phyloP scores from a whole-genome alignment of 30 jellyfish, hydroid and myxozoan species.

The Aurelia sp. region DNA sequence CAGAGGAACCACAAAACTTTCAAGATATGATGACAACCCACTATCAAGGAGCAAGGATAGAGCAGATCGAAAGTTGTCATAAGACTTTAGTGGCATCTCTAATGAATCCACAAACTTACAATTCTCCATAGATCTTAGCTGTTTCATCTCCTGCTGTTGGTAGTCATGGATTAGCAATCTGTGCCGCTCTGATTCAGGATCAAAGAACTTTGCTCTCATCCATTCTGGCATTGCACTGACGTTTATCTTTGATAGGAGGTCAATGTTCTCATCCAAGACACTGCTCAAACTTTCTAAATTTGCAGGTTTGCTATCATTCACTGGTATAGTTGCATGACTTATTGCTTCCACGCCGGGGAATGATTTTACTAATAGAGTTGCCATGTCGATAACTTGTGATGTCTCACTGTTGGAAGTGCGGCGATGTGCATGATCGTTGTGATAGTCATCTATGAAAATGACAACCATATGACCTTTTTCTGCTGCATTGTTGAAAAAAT shows the following conservation, averaged over 20 bases:
- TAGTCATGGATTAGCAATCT: slow-evolving; percentile 11
- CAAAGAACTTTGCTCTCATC: slow-evolving; percentile 10
- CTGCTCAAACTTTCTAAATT: neutral
- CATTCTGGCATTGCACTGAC: slow-evolving; percentile 18
- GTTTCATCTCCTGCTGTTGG: neutral
- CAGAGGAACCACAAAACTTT: slow-evolving; percentile 17
- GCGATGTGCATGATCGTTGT: slow-evolving; percentile 10
- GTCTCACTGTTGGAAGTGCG: neutral
- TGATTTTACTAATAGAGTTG: neutral
- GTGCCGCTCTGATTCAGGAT: slow-evolving; percentile 9
- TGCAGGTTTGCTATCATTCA: slow-evolving; percentile 9
- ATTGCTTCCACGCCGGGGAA: slow-evolving; percentile 10
- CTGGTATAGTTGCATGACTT: slow-evolving; percentile 10
- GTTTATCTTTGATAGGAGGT: neutral
- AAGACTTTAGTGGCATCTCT: slow-evolving; percentile 30
- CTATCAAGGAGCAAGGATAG: neutral
- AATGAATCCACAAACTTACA: slow-evolving; percentile 11
- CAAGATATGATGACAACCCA: slow-evolving; percentile 17
- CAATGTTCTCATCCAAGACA: neutral
- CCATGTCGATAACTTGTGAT: slow-evolving; percentile 6
- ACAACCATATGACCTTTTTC: slow-evolving; percentile 17
- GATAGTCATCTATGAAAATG: slow-evolving; percentile 27
- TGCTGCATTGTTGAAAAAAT: slow-evolving; percentile 6
- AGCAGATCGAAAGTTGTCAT: slow-evolving; percentile 18
- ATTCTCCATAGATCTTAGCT: slow-evolving; percentile 7